A percentile compares a stretch with the other conserved stretches of the same genome.
These are phyloP conservation scores for Eremobia ochroleuca DNA, from an alignment of 2,888 invertebrate species.

Conservation along the genomic window DNA sequence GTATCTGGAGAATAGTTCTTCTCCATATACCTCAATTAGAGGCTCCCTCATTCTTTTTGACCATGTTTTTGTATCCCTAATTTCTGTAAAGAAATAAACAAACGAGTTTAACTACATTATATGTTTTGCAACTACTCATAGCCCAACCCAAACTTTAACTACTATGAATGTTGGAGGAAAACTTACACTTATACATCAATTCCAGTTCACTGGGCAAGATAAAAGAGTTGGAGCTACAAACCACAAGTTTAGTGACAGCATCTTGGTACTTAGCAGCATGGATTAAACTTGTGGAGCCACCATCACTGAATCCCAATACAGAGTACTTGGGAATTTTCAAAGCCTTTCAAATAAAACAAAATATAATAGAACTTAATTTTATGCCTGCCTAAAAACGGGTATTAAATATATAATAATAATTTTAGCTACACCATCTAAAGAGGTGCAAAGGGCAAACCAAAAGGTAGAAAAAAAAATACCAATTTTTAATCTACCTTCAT, in stretches of 20 bases:
- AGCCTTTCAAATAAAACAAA: conserved; percentile 78
- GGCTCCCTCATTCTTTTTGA: conserved; percentile 94
- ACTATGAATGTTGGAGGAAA: not conserved
- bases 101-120: too few relatives aligned
- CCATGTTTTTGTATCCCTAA: conserved; percentile 94
- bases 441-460: not conserved
- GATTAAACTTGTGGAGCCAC: conserved; percentile 95
- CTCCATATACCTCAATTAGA: conserved; percentile 94
- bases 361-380: not conserved
- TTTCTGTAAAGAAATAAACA: conserved; percentile 85
- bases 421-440: conserved; percentile 72
- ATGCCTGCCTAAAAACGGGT: not conserved
- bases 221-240: conserved; percentile 95
- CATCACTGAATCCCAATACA: conserved; percentile 97
- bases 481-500: conserved; percentile 91
- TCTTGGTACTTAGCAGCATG: conserved; percentile 94
- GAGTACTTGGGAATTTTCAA: conserved; percentile 93
- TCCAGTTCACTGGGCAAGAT: conserved; percentile 93
- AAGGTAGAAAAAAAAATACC: not conserved
- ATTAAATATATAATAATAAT: not conserved
- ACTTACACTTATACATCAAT: conserved; percentile 74
- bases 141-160: too few relatives aligned
- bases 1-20: conserved; percentile 92
- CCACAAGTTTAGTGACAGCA: conserved; percentile 93
- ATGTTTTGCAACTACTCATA: not conserved